phyloP scores from a whole-genome alignment of 2,888 invertebrate species.

The Lithodes maja region DNA sequence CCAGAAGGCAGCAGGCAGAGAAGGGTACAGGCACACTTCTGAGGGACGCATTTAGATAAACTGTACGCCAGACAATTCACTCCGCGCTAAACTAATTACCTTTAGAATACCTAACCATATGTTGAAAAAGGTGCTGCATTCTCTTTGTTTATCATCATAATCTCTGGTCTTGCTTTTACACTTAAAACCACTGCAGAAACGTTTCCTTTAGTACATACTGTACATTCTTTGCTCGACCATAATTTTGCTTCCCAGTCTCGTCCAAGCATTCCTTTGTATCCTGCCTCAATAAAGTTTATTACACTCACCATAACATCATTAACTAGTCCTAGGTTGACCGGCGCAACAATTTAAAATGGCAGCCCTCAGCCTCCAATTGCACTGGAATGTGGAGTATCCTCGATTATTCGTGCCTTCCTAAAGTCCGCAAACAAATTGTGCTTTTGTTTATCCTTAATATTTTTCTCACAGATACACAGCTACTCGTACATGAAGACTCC shows the following conservation, averaged over 20 bases:
- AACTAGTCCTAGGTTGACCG: neutral
- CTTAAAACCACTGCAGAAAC: no score
- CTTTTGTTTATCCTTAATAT: neutral
- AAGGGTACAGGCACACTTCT: neutral
- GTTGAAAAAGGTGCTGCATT: no score
- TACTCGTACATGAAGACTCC: slow-evolving; percentile 4
- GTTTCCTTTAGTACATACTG: no score
- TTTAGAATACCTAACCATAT: no score
- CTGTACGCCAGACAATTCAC: neutral
- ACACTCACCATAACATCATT: no score
- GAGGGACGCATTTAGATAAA: neutral
- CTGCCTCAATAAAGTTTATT: no score
- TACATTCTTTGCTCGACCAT: no score
- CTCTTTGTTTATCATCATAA: no score
- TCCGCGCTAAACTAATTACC: neutral
- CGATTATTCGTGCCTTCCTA: neutral
- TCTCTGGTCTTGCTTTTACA: no score
- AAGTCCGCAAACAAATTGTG: neutral
- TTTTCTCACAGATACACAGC: slow-evolving; percentile 1
- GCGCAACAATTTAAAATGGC: neutral
- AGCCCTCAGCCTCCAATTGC: neutral
- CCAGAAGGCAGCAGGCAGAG: neutral
- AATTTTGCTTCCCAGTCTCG: no score
- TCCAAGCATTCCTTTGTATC: no score
- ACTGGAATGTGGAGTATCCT: neutral